Percentiles rank a stretch among this genome's conserved stretches.
Conservation (phyloP, 2,797 vertebrate genomes). For the Poeciliopsis turneri region DNA sequence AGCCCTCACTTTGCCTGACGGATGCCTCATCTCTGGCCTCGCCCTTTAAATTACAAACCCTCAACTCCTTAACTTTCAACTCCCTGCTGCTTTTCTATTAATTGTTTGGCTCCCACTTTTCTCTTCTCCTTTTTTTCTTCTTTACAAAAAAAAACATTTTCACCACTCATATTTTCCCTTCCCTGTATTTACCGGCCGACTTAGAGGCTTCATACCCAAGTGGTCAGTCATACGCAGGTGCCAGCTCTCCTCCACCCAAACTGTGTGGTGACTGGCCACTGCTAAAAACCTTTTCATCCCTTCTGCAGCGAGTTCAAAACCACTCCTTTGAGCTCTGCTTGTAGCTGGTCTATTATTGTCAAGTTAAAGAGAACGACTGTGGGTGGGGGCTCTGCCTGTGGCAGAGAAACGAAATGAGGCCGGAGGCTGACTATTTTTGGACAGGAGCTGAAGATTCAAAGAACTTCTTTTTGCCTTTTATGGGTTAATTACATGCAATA, state of each 20-base stretch:
- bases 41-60: constrained; percentile 66
- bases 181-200: constrained; percentile 42
- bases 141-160: constrained; percentile 33
- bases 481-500: constrained; percentile 71
- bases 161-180: constrained; percentile 42
- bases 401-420: constrained; percentile 55
- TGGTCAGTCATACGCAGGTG: constrained; percentile 53
- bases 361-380: constrained; percentile 51
- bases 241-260: constrained; percentile 62
- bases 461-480: constrained; percentile 64
- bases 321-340: constrained; percentile 61
- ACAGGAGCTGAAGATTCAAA: constrained; percentile 47
- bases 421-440: constrained; percentile 65
- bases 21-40: constrained; percentile 51
- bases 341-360: constrained; percentile 64
- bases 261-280: constrained; percentile 46
- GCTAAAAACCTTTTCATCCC: constrained; percentile 51
- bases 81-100: constrained; percentile 45
- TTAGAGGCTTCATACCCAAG: constrained; percentile 31
- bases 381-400: constrained; percentile 58
- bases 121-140: background rate
- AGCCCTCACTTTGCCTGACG: constrained; percentile 39
- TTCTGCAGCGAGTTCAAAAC: constrained; percentile 36
- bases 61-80: constrained; percentile 43
- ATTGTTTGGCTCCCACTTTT: constrained; percentile 48